phyloP scores from a whole-genome alignment of 2,888 invertebrate genomes.

The Seira sanloemensis region DNA sequence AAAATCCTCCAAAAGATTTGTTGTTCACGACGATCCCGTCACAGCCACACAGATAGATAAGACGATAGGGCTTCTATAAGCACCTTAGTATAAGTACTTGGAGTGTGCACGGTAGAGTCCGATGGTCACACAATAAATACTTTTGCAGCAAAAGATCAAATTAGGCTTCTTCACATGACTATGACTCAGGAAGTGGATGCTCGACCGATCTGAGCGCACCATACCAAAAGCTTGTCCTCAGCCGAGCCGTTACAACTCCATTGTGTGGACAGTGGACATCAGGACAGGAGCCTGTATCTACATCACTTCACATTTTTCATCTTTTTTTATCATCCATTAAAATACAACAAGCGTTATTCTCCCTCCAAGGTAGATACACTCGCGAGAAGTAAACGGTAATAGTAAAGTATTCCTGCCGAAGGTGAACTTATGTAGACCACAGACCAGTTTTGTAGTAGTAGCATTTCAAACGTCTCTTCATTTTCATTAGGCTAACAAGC shows the following conservation, averaged over 20 bases:
- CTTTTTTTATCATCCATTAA: constrained; percentile 3
- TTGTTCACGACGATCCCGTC: not conserved
- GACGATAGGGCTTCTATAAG: not conserved
- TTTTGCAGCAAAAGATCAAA: not conserved
- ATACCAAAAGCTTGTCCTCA: not conserved
- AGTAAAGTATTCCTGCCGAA: not conserved
- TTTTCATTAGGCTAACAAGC: not conserved
- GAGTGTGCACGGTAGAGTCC: not conserved
- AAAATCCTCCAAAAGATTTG: not conserved
- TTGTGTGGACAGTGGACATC: no score
- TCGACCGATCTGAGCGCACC: not conserved
- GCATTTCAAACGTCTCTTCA: not conserved
- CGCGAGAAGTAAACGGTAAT: no score
- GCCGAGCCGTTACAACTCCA: no score
- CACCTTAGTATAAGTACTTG: no score
- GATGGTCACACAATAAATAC: constrained; percentile 4
- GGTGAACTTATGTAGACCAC: constrained; percentile 6
- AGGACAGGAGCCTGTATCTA: not conserved
- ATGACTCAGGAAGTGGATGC: not conserved
- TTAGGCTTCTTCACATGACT: not conserved
- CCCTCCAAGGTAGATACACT: not conserved
- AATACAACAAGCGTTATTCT: not conserved
- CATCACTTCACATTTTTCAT: not conserved
- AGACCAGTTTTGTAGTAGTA: no score
- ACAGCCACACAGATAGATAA: not conserved